Evolutionary conservation across 1,140 invertebrate species (phyloP).

Genomic region (Drosophila melanica): DNA sequence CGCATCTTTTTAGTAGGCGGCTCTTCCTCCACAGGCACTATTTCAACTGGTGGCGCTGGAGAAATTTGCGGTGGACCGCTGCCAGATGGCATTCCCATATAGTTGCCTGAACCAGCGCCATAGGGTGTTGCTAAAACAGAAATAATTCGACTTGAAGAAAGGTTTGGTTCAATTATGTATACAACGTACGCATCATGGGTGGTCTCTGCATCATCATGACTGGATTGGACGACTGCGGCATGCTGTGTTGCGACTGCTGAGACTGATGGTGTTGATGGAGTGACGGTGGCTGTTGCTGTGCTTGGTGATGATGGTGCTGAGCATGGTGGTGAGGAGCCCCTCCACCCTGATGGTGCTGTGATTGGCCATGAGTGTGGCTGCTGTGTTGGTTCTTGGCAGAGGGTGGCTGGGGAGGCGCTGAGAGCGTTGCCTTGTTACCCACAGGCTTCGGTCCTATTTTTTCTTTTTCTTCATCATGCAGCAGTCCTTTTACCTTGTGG

Average conservation of each 20-base stretch:
- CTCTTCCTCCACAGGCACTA: conserved; percentile 89
- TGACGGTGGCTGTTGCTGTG: conserved; percentile 39
- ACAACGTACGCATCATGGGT: conserved; percentile 85
- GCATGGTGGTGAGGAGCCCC: conserved; percentile 54
- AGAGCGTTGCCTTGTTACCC: conserved; percentile 76
- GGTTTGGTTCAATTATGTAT: not conserved
- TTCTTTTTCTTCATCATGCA: conserved; percentile 97
- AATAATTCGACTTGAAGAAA: not conserved
- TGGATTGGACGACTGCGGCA: conserved; percentile 74
- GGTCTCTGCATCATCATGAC: conserved; percentile 89
- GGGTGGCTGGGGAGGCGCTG: conserved; percentile 66
- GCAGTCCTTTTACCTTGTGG: conserved; percentile 96
- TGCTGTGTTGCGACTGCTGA: conserved; percentile 50
- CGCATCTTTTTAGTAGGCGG: conserved; percentile 94
- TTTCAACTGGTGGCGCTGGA: conserved; percentile 84
- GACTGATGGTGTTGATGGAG: conserved; percentile 56
- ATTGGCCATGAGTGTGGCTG: conserved; percentile 42
- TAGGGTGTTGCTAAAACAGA: conserved; percentile 74
- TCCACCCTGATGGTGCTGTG: conserved; percentile 62
- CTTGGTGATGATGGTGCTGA: conserved; percentile 57
- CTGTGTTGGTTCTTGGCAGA: conserved; percentile 55
- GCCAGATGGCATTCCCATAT: conserved; percentile 74
- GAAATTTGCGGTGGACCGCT: conserved; percentile 77
- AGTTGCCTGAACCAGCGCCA: conserved; percentile 82
- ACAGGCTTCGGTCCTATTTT: conserved; percentile 94